Evolutionary conservation across 1,140 invertebrate species (phyloP), one percentile per base, ranked within the genome.

Genomic region (Lepidotrigona ventralis): DNA sequence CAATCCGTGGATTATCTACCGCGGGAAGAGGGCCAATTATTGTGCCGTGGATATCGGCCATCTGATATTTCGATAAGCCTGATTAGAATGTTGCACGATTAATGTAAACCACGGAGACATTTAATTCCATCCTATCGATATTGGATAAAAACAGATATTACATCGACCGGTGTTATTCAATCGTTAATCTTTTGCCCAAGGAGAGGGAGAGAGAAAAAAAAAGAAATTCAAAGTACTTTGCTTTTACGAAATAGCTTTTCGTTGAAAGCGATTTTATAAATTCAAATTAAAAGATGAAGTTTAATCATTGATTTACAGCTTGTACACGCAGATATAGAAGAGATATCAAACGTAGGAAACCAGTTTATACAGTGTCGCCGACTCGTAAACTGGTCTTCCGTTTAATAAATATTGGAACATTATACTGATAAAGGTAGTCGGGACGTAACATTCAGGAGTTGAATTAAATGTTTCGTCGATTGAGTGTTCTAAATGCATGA

Each of bases 1-100:
- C 85, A 86, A 92, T 92, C 89, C 82, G 75, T 79, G 91, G 91
- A 91, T 91, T 91, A 92, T 90, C 89, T 91, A n/a, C 64, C 79
- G 64, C 80, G 80, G 72, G 72, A 85, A 90, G 81, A 75, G 79
- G 80, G 79, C 78, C 86, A 90, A 90, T 91, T 90, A 92, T 91
- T 88, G 86, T 80, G 64, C 63, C 63, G 69, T 64, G 78, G 86
- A 86, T 91, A 90, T 90, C 86, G 83, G 73, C 54, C 77, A 78
- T 84, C 78, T 84, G 90, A 91, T 91, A 90, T 91, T 87, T 87
- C 81, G 89, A 90, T 90, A 90, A 86, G 76, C 69, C 73, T 64
- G 86, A 88, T 89, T 89, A 90, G 84, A 88, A 89, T 88, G 79
- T 73, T 86, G 68, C 84, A 86, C 79, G 84, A 87, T 89, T 89